Evolutionary conservation across 1,140 invertebrate species (phyloP).

Genomic region (Cydia splendana): DNA sequence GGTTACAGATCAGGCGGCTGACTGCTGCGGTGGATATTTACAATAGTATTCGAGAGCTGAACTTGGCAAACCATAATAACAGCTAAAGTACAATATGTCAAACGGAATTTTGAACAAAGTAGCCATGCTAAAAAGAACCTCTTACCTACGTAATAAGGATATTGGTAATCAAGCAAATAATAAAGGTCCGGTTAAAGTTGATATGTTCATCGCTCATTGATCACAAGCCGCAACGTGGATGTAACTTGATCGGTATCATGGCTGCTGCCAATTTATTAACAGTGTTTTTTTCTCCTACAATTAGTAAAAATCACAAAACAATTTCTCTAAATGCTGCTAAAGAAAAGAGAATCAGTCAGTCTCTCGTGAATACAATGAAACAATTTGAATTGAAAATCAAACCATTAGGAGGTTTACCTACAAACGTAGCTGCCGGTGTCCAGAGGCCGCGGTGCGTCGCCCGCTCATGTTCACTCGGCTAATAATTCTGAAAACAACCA

Average conservation of each 20-base stretch:
- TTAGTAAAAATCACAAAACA: constrained; percentile 67
- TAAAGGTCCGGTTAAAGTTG: constrained; percentile 60
- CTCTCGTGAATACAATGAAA: constrained; percentile 72
- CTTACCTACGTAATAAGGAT: constrained; percentile 49
- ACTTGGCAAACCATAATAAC: constrained; percentile 49
- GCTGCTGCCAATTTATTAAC: constrained; percentile 47
- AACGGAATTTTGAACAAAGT: constrained; percentile 76
- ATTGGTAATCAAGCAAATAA: constrained; percentile 53
- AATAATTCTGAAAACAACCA: constrained; percentile 60
- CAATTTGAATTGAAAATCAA: constrained; percentile 66
- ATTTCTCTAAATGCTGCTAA: constrained; percentile 76
- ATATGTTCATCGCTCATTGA: constrained; percentile 70
- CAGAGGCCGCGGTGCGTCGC: constrained; percentile 48
- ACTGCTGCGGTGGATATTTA: neutral
- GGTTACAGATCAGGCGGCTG: neutral
- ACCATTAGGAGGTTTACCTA: constrained; percentile 62
- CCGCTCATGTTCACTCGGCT: constrained; percentile 53
- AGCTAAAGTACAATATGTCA: constrained; percentile 38
- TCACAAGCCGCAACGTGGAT: constrained; percentile 54
- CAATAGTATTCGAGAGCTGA: constrained; percentile 34
- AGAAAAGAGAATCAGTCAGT: constrained; percentile 73
- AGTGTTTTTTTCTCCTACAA: constrained; percentile 46
- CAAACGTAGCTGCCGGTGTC: constrained; percentile 46
- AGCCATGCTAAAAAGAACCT: constrained; percentile 76
- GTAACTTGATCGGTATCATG: constrained; percentile 38